Evolutionary conservation across 2,888 invertebrate genomes (phyloP), one percentile per base, ranked within the genome.

Genomic region (Sarcophaga variegata): DNA sequence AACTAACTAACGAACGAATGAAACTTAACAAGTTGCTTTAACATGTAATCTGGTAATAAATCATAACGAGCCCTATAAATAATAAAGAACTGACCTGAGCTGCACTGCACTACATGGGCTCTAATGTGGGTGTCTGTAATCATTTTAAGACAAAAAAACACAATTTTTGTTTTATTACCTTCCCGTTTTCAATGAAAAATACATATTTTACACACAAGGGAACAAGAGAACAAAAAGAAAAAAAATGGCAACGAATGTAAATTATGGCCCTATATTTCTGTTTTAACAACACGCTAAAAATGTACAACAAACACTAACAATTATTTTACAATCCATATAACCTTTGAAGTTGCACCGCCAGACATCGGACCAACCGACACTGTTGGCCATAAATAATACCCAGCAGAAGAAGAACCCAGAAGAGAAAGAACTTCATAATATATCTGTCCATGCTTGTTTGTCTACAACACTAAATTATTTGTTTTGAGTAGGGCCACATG

Each of bases 31-130:
- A 84, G 84, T 87, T 81, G 81, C 81, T 77, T 78, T 74, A 81
- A 75, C 83, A 86, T 84, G 84, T 81, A 84, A 84, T 84, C 84
- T 63, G 84, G 78, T 62, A 74, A 87, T 87, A 84, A 87, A 84
- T 87, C 87, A 87, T 79, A 84, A 76, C 84, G 37, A 84, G 62
- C 83, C 78, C 78, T 86, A 84, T 70, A 67, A 82, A 80, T 86
- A 77, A 76, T 37, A 74, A 25, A 81, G 49, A 37, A 37, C 37
- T 37, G 37, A 37, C 0, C 37, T 37, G 37, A 37, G 2, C 37
- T 37, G 37, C 8, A 37, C 37, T 37, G 37, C 37, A 37, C 37
- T 37, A 37, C 8, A 37, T 37, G 37, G 37, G 37, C 17, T 75
- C 12, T 80, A 60, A 79, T 79, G 87, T 81, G 87, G 84, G 87